Conservation (phyloP, 1,140 invertebrate species). For the Akabosia matsudoensis region DNA sequence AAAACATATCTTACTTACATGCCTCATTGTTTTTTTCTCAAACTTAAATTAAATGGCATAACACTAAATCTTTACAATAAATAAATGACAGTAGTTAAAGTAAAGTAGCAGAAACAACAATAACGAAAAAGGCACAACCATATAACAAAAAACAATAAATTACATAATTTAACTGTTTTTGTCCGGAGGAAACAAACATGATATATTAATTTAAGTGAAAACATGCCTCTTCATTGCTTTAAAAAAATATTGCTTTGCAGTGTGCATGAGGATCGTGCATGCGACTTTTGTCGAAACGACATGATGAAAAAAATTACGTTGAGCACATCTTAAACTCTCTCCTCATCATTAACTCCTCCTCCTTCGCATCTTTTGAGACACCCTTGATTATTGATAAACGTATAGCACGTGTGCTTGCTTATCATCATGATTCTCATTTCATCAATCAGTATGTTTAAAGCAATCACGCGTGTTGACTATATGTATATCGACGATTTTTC, state of each 20-base stretch:
- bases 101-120: background rate
- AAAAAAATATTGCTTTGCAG: too few relatives aligned
- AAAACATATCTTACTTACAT: too few relatives aligned
- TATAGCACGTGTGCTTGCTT: background rate
- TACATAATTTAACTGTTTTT: background rate
- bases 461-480: too few relatives aligned
- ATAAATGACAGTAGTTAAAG: background rate
- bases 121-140: background rate
- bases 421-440: too few relatives aligned
- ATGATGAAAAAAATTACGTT: too few relatives aligned
- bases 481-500: too few relatives aligned
- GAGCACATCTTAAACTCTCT: too few relatives aligned
- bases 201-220: background rate
- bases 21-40: too few relatives aligned
- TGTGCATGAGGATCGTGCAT: background rate
- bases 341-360: too few relatives aligned
- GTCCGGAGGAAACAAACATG: background rate
- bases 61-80: too few relatives aligned
- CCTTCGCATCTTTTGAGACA: too few relatives aligned
- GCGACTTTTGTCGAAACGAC: background rate
- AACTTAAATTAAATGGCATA: background rate
- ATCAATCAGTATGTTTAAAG: too few relatives aligned
- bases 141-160: background rate
- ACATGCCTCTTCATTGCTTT: background rate
- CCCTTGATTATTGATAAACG: background rate